phyloP scores from a whole-genome alignment of 2,113 vertebrate genomes.

The Phylloscopus trochiloides region DNA sequence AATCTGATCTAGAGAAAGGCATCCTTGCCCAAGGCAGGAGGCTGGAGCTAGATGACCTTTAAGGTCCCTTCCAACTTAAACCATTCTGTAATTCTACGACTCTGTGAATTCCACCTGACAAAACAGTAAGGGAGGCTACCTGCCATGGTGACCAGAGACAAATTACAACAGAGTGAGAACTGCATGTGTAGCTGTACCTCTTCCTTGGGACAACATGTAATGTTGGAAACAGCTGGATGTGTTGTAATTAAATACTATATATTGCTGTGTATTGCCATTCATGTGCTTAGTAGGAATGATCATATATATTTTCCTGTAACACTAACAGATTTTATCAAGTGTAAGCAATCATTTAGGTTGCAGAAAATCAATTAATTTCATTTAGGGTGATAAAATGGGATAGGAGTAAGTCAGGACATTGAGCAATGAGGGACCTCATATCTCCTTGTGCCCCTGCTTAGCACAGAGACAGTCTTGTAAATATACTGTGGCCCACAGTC shows the following conservation, averaged over 20 bases:
- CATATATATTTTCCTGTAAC: background rate
- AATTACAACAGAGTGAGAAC: background rate
- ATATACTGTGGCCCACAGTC: background rate
- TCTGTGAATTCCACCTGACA: background rate
- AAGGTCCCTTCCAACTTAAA: background rate
- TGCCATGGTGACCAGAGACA: background rate
- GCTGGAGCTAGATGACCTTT: too few species aligned
- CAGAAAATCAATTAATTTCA: background rate
- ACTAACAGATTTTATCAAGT: background rate
- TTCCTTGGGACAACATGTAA: background rate
- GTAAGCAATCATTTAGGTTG: background rate
- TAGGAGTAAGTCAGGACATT: background rate
- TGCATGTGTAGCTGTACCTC: background rate
- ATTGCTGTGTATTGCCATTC: background rate
- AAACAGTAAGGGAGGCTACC: background rate
- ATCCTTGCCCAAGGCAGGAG: background rate
- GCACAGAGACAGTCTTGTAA: background rate
- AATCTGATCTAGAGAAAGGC: background rate
- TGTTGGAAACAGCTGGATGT: background rate
- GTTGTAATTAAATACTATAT: background rate
- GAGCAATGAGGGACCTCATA: background rate
- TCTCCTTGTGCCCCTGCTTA: background rate
- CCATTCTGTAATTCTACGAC: background rate
- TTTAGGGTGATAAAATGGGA: background rate
- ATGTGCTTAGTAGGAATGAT: background rate